Evolutionary conservation across 64 coral and sea anemone species (phyloP), one percentile per base, ranked within the genome.

Genomic region (Actinia equina): DNA sequence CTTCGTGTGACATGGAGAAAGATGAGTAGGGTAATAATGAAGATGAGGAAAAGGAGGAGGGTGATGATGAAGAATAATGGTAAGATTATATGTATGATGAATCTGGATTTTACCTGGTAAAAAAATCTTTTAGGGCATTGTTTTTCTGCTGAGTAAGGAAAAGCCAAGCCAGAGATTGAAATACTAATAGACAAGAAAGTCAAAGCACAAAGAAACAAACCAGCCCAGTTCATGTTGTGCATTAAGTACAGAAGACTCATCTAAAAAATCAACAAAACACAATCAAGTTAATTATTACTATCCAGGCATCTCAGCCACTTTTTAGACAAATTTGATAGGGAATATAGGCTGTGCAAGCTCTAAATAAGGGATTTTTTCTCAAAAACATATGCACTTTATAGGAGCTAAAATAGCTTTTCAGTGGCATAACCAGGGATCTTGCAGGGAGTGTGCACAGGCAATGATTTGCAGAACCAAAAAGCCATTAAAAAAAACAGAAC

Each of bases 91-190:
- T 37, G 30, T 37, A 45, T 41, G 27, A 44, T 25, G n/a, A 81
- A 44, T 5, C 4, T 49, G 46, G 7, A 53, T 54, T 46, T 86
- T 90, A 99, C 97, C 93, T 99, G 97, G 22, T 95, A 93, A 80
- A 99, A 89, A 41, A 95, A 79, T 37, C 97, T 89, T 56, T 99
- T 99, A 25, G 97, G 93, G 44, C 97, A 99, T n/a, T 94, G 88
- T 71, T 88, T 86, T 82, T 74, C 82, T 23, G 90, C 93, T 10
- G 97, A 99, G 65, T 88, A 95, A n/a, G 97, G 90, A 86, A 99
- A 99, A 59, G 91, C 87, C 61, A 87, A 49, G 44, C 97, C 97
- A 16, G 77, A 77, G 4, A 99, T 76, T 19, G 93, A 87, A 44
- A 83, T 60, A 22, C 63, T 22, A 2, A 95, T 26, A 26, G 91